Base-by-base conservation (phyloP, 2,113 vertebrate genomes). In the Naja naja region DNA sequence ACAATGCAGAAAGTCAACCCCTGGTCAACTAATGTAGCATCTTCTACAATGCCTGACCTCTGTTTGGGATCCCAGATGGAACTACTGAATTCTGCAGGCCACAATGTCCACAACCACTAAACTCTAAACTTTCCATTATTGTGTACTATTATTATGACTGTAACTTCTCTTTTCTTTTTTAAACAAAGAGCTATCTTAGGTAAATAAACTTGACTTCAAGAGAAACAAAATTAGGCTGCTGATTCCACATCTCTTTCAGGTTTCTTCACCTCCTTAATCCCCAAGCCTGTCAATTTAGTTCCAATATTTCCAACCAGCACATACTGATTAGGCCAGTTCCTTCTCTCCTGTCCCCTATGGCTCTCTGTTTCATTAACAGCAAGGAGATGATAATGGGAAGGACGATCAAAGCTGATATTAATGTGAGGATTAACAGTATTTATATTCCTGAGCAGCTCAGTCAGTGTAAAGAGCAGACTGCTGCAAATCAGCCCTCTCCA, bases 381-480 rank as follows among this genome's bases (percentile, higher is more conserved):
- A 91, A 97, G 96, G 95, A 94, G 96, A 95, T 95, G 96, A 95
- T 97, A 96, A 97, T 96, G 91, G 94, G 93, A 95, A 95, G 96
- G 96, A 96, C 92, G 96, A 97, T 97, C 96, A 97, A 96, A 97
- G 95, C 95, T 93, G 92, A 95, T 96, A 97, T 96, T 97, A 97
- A 96, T 7, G 2, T 95, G 94, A 90, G 91, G 94, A 97, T 97
- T 97, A 96, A 94, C 25, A 5, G 93, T 96, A 96, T 97, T 97
- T 97, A 94, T 96, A 96, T 95, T 96, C 95, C 95, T 95, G 94
- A 96, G 96, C 96, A 95, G 96, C 94, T 93, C 93, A 94, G 90
- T 94, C 95, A 93, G 92, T 92, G 87, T 93, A 64, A 90, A 94
- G 88, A 95, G 93, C 87, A 55, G 95, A 88, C 90, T 0, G 0